Evolutionary conservation across 1,140 invertebrate species (phyloP), one percentile per base, ranked within the genome.

Genomic region (Euborellia annulipes): DNA sequence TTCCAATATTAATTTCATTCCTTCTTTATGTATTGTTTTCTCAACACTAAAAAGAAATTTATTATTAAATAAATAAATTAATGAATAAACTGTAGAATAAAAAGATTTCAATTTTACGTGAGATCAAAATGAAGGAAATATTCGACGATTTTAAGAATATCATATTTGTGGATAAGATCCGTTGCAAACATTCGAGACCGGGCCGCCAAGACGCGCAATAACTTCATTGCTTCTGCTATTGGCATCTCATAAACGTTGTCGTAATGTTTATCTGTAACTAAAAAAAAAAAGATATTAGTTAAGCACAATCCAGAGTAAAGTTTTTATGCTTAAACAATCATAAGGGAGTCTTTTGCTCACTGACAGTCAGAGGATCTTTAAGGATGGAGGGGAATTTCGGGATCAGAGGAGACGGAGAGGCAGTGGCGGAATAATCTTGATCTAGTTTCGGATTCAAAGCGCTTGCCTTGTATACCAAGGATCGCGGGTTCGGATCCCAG

Each of bases 1-100:
- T 63, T 78, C 76, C 11, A 71, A 73, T 58, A 77, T 75, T 48
- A 78, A 60, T 43, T 66, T 64, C 27, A 73, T 50, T 11, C 67
- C 65, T 54, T 63, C 65, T 13, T 59, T 62, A 36, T 69, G 64
- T 50, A 63, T 57, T 6, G 66, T 59, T 43, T 60, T 55, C 39
- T 39, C 55, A 22, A 69, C 67, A 49, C 62, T 65, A 39, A 59
- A 58, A 20, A 72, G 58, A 53, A 70, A 72, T 19, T 55, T 56
- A 62, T 54, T 41, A 72, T 54, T 13, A 65, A 58, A 50, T 65
- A 59, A 41, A 70, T 48, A 34, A 72, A 54, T 46, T 62, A 56
- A 61, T 66, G 69, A 55, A 67, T 68, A 41, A 46, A 52, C 57
- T 47, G 41, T 64, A 55, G 23, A 58, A 47, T 30, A 59, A 45